Conservation (phyloP, 2,797 vertebrate genomes). For the Neosilurus hyrtlii region DNA sequence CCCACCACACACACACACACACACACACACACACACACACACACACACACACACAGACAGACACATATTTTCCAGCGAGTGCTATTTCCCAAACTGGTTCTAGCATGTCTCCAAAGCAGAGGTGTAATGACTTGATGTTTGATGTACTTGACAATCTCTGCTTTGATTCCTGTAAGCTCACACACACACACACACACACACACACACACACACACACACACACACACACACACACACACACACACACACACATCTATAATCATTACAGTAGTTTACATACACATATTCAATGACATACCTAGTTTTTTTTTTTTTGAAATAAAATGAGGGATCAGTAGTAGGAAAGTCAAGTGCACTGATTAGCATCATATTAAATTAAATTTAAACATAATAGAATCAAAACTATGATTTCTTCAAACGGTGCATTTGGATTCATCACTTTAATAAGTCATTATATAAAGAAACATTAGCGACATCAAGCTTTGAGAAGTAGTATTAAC, state of each 20-base stretch:
- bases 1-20: too few species aligned
- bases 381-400: not conserved
- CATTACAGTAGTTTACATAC: not conserved
- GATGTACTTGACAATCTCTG: not conserved
- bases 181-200: too few species aligned
- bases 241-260: not conserved
- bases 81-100: not conserved
- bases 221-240: not conserved
- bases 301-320: not conserved
- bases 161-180: slow-evolving; percentile 6
- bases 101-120: not conserved
- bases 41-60: too few species aligned
- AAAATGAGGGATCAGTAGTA: not conserved
- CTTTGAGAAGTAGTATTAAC: not conserved
- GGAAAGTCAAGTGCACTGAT: not conserved
- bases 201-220: not conserved
- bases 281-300: not conserved
- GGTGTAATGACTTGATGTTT: not conserved
- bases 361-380: not conserved
- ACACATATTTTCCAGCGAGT: not conserved
- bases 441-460: not conserved
- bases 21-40: too few species aligned
- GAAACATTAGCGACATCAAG: not conserved
- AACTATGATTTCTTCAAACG: not conserved
- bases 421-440: not conserved